Percentiles rank a stretch among this genome's conserved stretches.
These are phyloP conservation scores for Shargacucullia verbasci DNA, from an alignment of 2,888 invertebrate species.

Conservation along the genomic window DNA sequence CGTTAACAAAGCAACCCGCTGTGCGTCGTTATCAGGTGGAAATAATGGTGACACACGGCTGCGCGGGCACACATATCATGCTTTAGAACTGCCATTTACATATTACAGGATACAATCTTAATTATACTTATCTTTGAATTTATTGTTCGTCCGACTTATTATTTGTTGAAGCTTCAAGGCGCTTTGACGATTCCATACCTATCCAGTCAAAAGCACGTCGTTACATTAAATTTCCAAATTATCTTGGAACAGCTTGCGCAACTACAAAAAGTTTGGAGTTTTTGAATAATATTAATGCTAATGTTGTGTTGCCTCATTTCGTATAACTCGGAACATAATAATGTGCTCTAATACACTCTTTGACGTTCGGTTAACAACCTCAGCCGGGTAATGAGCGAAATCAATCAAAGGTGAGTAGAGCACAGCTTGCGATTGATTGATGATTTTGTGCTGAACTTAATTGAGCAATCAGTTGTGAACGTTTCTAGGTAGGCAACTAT, in stretches of 20 bases:
- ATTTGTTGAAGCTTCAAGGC: too few species aligned
- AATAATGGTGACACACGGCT: constrained; percentile 17
- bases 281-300: constrained; percentile 20
- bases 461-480: constrained; percentile 54
- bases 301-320: constrained; percentile 20
- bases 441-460: constrained; percentile 53
- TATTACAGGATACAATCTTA: not conserved
- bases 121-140: not conserved
- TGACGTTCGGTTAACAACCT: constrained; percentile 47
- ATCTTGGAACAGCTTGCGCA: constrained; percentile 19
- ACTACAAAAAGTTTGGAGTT: constrained; percentile 17
- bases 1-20: constrained; percentile 39
- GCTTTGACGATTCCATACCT: not conserved
- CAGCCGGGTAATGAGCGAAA: constrained; percentile 56
- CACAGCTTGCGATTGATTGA: constrained; percentile 54
- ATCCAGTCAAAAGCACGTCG: not conserved
- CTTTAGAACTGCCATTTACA: constrained; percentile 18
- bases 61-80: constrained; percentile 5
- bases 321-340: constrained; percentile 22
- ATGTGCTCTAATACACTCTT: constrained; percentile 26
- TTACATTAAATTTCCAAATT: constrained; percentile 14
- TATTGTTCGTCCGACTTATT: not conserved
- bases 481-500: constrained; percentile 38
- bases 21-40: constrained; percentile 30
- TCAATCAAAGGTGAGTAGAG: constrained; percentile 59